Percentiles rank a stretch among this genome's conserved stretches.
phyloP scores from a whole-genome alignment of 1,140 invertebrate genomes.

The Hyphantria cunea region DNA sequence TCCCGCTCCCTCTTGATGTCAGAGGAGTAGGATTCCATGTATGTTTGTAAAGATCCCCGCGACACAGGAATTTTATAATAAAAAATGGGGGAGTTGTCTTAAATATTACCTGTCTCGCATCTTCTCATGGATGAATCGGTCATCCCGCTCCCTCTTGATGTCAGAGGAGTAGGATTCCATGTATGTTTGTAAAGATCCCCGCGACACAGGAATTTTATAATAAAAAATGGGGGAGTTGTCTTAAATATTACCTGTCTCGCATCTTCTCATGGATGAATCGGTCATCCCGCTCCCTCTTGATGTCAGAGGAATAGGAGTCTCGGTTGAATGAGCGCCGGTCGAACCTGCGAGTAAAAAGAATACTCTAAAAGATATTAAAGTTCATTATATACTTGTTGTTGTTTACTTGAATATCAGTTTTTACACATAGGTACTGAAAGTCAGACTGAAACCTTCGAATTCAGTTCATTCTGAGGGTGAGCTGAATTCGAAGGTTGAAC shows the following conservation, averaged over 20 bases:
- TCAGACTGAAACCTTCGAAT: too few species aligned
- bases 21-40: slow-evolving; percentile 74
- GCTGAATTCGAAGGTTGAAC: too few species aligned
- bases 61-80: too few species aligned
- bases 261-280: slow-evolving; percentile 76
- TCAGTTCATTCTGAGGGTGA: too few species aligned
- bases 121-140: slow-evolving; percentile 77
- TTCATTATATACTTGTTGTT: too few species aligned
- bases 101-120: slow-evolving; percentile 71
- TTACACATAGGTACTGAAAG: too few species aligned
- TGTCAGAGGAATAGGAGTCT: slow-evolving; percentile 78
- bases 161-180: slow-evolving; percentile 79
- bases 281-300: slow-evolving; percentile 79
- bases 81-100: too few species aligned
- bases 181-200: too few species aligned
- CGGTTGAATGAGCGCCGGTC: slow-evolving; percentile 82
- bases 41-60: too few species aligned
- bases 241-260: slow-evolving; percentile 59
- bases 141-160: slow-evolving; percentile 79
- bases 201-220: too few species aligned
- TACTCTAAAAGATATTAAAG: background rate
- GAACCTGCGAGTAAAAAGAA: slow-evolving; percentile 51
- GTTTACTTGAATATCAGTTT: too few species aligned
- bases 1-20: slow-evolving; percentile 79
- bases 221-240: too few species aligned